phyloP scores from a whole-genome alignment of 2,888 invertebrate species.

The Melanotus villosus region DNA sequence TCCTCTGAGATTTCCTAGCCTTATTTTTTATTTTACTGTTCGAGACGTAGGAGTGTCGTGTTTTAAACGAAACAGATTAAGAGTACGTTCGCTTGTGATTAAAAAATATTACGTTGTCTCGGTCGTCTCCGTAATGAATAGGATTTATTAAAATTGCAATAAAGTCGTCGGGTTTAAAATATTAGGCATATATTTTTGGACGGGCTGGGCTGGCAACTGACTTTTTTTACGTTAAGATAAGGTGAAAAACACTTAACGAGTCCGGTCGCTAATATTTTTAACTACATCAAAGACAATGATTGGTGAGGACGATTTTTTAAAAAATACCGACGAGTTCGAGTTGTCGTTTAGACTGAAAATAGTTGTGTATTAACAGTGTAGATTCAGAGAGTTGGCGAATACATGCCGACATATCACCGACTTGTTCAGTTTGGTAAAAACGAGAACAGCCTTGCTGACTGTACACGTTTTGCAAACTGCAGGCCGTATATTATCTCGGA shows the following conservation, averaged over 20 bases:
- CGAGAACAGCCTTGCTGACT: conserved; percentile 59
- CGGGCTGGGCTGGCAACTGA: neutral
- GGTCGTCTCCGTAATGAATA: conserved; percentile 7
- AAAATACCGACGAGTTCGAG: conserved; percentile 19
- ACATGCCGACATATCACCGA: conserved; percentile 57
- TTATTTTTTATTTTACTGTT: neutral
- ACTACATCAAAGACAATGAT: conserved; percentile 37
- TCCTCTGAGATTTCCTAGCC: too few relatives aligned
- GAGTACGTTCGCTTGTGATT: neutral
- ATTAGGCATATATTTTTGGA: conserved; percentile 9
- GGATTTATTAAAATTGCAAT: conserved; percentile 26
- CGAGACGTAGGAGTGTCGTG: neutral
- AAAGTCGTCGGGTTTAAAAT: conserved; percentile 23
- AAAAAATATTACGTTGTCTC: neutral
- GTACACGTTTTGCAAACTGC: conserved; percentile 62
- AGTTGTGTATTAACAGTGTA: conserved; percentile 23
- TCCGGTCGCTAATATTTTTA: conserved; percentile 26
- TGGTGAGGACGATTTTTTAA: conserved; percentile 31
- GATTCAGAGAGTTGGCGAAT: conserved; percentile 38
- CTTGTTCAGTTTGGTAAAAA: conserved; percentile 57
- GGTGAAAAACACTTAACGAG: conserved; percentile 38
- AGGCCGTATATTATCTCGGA: conserved; percentile 63
- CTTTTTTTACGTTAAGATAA: neutral
- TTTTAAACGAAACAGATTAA: neutral
- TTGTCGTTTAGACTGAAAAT: conserved; percentile 30